Evolutionary conservation across 2,888 invertebrate species (phyloP).

Genomic region (Zygothrica quintamaculata): DNA sequence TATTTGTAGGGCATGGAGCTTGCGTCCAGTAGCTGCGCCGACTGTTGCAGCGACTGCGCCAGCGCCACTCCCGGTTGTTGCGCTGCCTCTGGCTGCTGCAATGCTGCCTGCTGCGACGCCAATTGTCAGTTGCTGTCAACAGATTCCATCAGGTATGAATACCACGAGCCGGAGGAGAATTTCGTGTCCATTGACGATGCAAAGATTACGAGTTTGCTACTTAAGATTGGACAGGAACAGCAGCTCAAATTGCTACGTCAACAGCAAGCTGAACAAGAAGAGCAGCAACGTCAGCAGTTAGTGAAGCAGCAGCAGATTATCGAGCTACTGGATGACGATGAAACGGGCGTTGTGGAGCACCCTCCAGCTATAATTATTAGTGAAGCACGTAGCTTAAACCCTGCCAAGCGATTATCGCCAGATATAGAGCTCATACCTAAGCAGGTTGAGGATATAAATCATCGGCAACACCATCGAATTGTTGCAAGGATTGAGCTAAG

Average conservation of each 20-base stretch:
- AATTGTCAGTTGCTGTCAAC: conserved; percentile 48
- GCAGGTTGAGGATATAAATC: conserved; percentile 22
- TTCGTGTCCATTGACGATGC: conserved; percentile 84
- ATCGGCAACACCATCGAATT: conserved; percentile 63
- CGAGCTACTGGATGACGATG: conserved; percentile 78
- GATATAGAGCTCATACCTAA: conserved; percentile 76
- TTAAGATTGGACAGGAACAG: conserved; percentile 77
- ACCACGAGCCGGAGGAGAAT: conserved; percentile 82
- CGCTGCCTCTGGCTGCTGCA: conserved; percentile 20
- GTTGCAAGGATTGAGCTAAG: conserved; percentile 79
- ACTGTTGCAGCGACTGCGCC: conserved; percentile 59
- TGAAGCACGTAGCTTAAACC: conserved; percentile 42
- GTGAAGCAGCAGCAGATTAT: conserved; percentile 60
- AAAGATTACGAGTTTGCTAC: conserved; percentile 80
- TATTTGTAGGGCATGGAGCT: conserved; percentile 55
- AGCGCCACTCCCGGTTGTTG: conserved; percentile 50
- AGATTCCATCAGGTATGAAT: conserved; percentile 67
- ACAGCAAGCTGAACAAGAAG: conserved; percentile 13
- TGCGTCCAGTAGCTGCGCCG: conserved; percentile 50
- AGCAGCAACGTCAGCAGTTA: conserved; percentile 32
- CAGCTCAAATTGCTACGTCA: conserved; percentile 50
- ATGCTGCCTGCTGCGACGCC: conserved; percentile 57
- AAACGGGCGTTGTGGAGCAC: conserved; percentile 46
- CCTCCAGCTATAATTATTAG: conserved; percentile 43
- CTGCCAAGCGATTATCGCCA: conserved; percentile 50